Base-by-base conservation (phyloP, 2,797 vertebrate genomes). In the Sparus aurata region DNA sequence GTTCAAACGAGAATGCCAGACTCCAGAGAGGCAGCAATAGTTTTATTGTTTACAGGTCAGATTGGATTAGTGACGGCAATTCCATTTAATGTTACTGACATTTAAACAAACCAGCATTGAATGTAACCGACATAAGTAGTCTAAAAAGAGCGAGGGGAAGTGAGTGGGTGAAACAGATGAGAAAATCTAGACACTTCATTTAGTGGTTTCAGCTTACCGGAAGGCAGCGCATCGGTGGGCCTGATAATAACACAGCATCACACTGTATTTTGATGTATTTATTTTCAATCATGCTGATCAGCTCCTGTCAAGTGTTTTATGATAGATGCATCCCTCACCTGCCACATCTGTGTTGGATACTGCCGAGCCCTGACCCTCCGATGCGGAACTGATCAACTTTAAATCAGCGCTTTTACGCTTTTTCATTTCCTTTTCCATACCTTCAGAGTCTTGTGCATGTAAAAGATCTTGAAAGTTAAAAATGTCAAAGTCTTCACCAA, bases 61-160 rank as follows among this genome's bases (percentile, higher is more conserved):
- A 68, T 20, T 69, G 43, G 50, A 72, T 63, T 54, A 75, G 38
- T 3, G 4, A 82, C 68, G 43, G 5, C 38, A 27, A 66, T 62
- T 81, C 50, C 23, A 71, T 71, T 54, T 73, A 43, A 61, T 79
- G 17, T 30, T 65, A 59, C 27, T 84, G 72, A 76, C 62, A 79
- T 84, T 84, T 69, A 79, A 66, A 75, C 41, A 54, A 73, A 73
- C 60, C 43, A 13, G 5, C 16, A 58, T 75, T 52, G 60, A 71
- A 78, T 45, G 47, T 65, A 75, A 79, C 43, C 2, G 13, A 69
- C 34, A 59, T 45, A 20, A 66, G 27, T 41, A 53, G 57, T 64
- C 50, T 62, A 46, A 69, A 75, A 74, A 79, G 27, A 78, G 59
- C 55, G 34, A 59, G 30, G 23, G 12, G 27, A 54, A 75, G 62